Evolutionary conservation across 2,888 invertebrate genomes (phyloP).

Genomic region (Diarsia brunnea): DNA sequence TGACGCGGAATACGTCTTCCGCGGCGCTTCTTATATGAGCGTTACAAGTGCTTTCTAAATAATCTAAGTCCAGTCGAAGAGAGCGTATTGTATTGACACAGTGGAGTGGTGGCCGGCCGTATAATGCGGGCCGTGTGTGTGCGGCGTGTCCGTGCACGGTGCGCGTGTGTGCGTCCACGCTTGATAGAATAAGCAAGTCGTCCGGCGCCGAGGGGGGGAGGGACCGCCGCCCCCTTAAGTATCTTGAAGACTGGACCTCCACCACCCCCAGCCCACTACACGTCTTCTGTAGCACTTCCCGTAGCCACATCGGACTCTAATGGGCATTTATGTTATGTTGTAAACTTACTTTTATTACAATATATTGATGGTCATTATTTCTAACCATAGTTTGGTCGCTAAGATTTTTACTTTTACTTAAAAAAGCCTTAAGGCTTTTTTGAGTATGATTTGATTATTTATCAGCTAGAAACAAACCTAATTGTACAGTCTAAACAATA

Average conservation of each 20-base stretch:
- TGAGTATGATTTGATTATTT: background rate
- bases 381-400: background rate
- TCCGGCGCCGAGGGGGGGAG: conserved; percentile 83
- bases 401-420: background rate
- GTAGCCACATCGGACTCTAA: conserved; percentile 87
- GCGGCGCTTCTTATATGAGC: conserved; percentile 91
- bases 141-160: conserved; percentile 75
- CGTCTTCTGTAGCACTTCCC: conserved; percentile 89
- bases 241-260: conserved; percentile 90
- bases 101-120: conserved; percentile 91
- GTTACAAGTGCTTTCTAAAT: conserved; percentile 92
- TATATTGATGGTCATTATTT: conserved; percentile 36
- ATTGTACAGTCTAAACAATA: background rate
- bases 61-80: conserved; percentile 91
- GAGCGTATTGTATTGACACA: conserved; percentile 91
- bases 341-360: conserved; percentile 71
- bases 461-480: background rate
- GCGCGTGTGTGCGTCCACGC: conserved; percentile 85
- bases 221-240: conserved; percentile 81
- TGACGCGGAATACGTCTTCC: conserved; percentile 89
- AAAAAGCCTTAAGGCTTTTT: background rate
- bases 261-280: conserved; percentile 87
- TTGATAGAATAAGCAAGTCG: conserved; percentile 91
- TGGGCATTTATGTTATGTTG: conserved; percentile 86
- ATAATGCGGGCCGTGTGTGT: conserved; percentile 86